Evolutionary conservation across 2,888 invertebrate genomes (phyloP).

Genomic region (Cataglyphis altisquamis): DNA sequence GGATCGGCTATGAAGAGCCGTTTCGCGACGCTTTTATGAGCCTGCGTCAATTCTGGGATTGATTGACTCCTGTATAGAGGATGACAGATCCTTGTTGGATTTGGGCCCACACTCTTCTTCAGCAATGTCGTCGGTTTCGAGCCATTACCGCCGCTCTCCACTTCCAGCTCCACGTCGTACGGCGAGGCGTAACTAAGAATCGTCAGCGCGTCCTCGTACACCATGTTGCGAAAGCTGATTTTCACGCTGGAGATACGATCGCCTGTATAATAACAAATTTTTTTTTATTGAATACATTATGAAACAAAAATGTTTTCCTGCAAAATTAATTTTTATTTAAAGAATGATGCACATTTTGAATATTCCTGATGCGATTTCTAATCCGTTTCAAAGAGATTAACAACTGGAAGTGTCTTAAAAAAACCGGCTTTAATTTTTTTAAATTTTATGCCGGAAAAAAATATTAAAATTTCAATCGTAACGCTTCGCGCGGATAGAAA

Average conservation of each 20-base stretch:
- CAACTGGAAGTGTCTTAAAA: background rate
- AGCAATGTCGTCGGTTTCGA: conserved; percentile 85
- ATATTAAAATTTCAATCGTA: background rate
- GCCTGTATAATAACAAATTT: conserved; percentile 87
- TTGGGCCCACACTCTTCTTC: conserved; percentile 84
- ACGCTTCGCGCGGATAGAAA: background rate
- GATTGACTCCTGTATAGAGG: conserved; percentile 93
- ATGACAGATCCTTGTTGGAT: conserved; percentile 88
- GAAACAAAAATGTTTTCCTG: background rate
- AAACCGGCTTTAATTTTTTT: background rate
- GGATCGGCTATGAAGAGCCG: conserved; percentile 86
- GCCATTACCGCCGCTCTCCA: conserved; percentile 87
- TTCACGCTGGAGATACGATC: conserved; percentile 95
- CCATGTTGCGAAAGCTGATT: conserved; percentile 95
- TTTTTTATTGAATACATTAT: background rate
- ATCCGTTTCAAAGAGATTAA: background rate
- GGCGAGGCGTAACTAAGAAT: conserved; percentile 97
- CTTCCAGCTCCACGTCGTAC: conserved; percentile 93
- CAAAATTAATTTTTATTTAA: conserved; percentile 1
- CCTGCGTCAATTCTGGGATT: conserved; percentile 91
- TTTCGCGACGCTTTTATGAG: conserved; percentile 83
- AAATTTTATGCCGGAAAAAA: background rate
- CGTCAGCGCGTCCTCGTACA: conserved; percentile 95
- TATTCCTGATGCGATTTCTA: background rate
- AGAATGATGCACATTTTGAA: background rate